A percentile compares a stretch with the other conserved stretches of the same genome.
These are phyloP conservation scores for Drosophila kuntzei DNA, from an alignment of 2,888 invertebrate genomes.

Conservation along the genomic window DNA sequence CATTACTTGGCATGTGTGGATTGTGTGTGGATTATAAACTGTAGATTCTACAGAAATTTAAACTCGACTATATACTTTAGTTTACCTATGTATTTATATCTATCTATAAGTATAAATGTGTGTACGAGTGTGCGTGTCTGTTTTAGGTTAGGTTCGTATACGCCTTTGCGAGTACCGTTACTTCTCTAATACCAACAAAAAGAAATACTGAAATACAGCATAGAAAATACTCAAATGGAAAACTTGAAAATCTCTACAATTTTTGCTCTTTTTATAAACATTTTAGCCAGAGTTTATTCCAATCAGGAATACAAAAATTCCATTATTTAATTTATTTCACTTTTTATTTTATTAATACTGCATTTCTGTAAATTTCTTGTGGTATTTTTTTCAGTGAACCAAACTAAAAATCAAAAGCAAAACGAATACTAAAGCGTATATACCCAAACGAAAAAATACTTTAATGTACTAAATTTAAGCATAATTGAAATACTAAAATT, in stretches of 20 bases:
- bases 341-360: background rate
- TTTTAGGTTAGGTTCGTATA: constrained; percentile 22
- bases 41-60: constrained; percentile 32
- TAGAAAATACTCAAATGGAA: constrained; percentile 19
- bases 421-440: constrained; percentile 1
- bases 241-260: background rate
- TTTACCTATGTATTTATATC: background rate
- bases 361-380: background rate
- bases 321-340: background rate
- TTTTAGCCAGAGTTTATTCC: constrained; percentile 23
- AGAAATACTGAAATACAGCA: constrained; percentile 2
- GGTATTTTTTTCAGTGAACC: constrained; percentile 7
- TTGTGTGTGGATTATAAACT: constrained; percentile 14
- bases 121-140: background rate
- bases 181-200: constrained; percentile 27
- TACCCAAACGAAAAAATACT: constrained; percentile 6
- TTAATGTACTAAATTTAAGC: constrained; percentile 36
- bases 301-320: constrained; percentile 19
- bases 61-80: constrained; percentile 43
- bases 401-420: constrained; percentile 6
- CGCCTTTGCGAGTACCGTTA: constrained; percentile 28
- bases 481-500: constrained; percentile 34
- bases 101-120: constrained; percentile 7
- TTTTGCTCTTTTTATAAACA: constrained; percentile 1
- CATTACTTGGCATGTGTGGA: background rate